Base-by-base conservation (phyloP, 2,888 invertebrate genomes). In the Eupithecia inturbata region DNA sequence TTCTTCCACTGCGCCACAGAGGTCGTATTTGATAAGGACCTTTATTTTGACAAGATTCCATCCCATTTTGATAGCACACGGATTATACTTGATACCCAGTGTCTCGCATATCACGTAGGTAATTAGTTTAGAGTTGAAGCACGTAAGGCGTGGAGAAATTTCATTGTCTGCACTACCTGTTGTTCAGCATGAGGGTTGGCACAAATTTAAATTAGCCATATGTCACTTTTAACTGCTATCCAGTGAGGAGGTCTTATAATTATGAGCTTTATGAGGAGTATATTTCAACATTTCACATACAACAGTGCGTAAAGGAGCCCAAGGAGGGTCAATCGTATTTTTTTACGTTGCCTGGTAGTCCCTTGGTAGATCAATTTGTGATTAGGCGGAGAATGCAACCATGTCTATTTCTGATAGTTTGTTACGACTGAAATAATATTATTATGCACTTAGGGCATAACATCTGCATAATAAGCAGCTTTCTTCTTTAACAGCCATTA, bases 71-170 rank as follows among this genome's bases (percentile, higher is more conserved):
- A 12, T 57, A 57, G 53, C 53, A 57, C 53, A 5, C 12, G 22
- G 63, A 1, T n/a, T 33, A 14, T 41, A 22, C 22, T 6, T 22
- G n/a, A 36, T 39, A 14, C 64, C n/a, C 39, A 64, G 64, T n/a
- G n/a, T 66, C 22, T 53, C 49, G 22, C 49, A 22, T 53, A 36
- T 41, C 39, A 39, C 26, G 36, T 39, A 33, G 4, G 36, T 68
- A 68, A 53, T 53, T 68, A 68, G 39, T 68, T 22, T n/a, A 19
- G 57, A 91, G 80, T 88, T 88, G 74, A 64, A 69, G 83, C 92
- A 91, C 91, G 91, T 88, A 84, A 75, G 69, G 71, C 74, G 82
- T 77, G 82, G 91, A 86, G 91, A 91, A 91, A 92, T 86, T 87
- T 82, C 81, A 79, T 68, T 68, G 68, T 60, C 19, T 12, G 26